Evolutionary conservation across 2,888 invertebrate genomes (phyloP).

Genomic region (Pyrrhosoma nymphula): DNA sequence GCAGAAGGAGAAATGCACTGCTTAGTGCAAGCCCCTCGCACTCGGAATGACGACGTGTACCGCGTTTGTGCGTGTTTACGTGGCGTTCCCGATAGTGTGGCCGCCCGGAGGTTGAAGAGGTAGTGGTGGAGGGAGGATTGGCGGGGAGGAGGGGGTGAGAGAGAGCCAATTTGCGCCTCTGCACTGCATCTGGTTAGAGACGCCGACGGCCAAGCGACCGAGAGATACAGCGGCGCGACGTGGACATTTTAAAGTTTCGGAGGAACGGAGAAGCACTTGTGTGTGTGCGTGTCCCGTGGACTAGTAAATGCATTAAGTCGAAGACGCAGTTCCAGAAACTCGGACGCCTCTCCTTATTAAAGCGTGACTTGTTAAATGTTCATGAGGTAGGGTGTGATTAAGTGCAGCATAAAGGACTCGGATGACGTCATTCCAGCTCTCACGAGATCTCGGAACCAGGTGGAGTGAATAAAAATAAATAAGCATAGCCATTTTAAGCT

Average conservation of each 20-base stretch:
- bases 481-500: background rate
- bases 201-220: background rate
- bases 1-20: background rate
- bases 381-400: background rate
- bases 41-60: background rate
- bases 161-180: background rate
- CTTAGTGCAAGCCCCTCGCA: background rate
- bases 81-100: background rate
- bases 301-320: background rate
- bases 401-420: background rate
- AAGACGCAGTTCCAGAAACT: background rate
- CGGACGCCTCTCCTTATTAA: background rate
- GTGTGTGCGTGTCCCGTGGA: background rate
- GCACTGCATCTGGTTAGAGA: background rate
- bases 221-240: background rate
- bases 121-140: no score
- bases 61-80: background rate
- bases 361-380: background rate
- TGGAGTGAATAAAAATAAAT: background rate
- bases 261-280: background rate
- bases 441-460: background rate
- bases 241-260: background rate
- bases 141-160: background rate
- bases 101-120: background rate
- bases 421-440: background rate